A percentile compares a stretch with the other conserved stretches of the same genome.
These are phyloP conservation scores for Stenichneumon culpator DNA, from an alignment of 2,888 invertebrate genomes.

Conservation along the genomic window DNA sequence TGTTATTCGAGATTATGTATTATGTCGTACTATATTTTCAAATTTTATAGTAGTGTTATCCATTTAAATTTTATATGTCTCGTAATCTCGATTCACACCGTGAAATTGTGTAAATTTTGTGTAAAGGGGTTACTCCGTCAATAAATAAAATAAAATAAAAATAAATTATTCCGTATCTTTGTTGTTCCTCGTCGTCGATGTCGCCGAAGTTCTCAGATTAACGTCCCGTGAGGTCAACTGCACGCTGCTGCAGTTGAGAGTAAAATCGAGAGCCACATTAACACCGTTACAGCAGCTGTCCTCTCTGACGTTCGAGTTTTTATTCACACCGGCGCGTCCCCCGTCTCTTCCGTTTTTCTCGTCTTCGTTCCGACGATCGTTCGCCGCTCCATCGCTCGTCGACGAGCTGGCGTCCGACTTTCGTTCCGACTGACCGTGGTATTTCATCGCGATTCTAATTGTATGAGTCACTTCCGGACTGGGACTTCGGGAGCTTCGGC, in stretches of 20 bases:
- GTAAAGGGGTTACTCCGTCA: too few relatives aligned
- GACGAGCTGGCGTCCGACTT: slow-evolving; percentile 55
- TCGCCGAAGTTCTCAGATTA: slow-evolving; percentile 70
- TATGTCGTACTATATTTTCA: too few relatives aligned
- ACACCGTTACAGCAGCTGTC: slow-evolving; percentile 74
- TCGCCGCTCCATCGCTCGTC: slow-evolving; percentile 56
- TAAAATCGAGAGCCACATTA: slow-evolving; percentile 80
- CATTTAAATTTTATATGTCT: too few relatives aligned
- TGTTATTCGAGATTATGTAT: too few relatives aligned
- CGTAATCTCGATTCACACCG: too few relatives aligned
- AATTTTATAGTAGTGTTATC: too few relatives aligned
- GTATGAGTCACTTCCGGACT: slow-evolving; percentile 83
- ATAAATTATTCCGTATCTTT: slow-evolving; percentile 54
- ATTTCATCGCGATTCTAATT: slow-evolving; percentile 82
- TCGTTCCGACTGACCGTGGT: slow-evolving; percentile 71
- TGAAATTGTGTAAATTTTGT: too few relatives aligned
- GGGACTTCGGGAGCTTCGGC: slow-evolving; percentile 71
- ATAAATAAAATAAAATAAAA: too few relatives aligned
- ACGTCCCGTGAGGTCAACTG: slow-evolving; percentile 80
- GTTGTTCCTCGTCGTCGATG: slow-evolving; percentile 56
- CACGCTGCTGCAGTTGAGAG: slow-evolving; percentile 80
- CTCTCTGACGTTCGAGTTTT: slow-evolving; percentile 60
- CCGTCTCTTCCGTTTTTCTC: slow-evolving; percentile 44
- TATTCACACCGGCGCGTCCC: slow-evolving; percentile 30
- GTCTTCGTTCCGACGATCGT: slow-evolving; percentile 36